Evolutionary conservation across 1,140 invertebrate species (phyloP), one percentile per base, ranked within the genome.

Genomic region (Hyphantria cunea): DNA sequence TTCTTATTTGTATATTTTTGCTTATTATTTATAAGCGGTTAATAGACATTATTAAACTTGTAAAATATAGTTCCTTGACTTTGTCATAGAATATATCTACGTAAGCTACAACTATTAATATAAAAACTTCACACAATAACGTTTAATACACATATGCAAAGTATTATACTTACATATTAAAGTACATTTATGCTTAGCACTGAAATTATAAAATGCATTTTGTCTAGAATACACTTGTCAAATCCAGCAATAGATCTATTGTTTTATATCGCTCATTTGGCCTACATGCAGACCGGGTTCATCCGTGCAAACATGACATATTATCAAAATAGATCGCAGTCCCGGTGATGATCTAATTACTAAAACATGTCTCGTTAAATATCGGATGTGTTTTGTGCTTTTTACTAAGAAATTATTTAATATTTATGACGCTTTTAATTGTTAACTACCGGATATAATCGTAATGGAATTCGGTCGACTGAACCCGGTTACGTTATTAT

Each of bases 261-360:
- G 52, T 64, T 76, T 80, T 80, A 77, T 82, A 68, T 55, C 51
- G 15, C 51, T 53, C 56, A 56, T 62, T 72, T 60, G 51, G 49
- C 69, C 47, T 64, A 72, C 69, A 80, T 72, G 48, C 70, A 34
- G 67, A 71, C 71, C 71, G 68, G 65, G 34, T 68, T 48, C 52
- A 66, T 58, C 47, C 63, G 53, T 55, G 52, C 64, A 51, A 66
- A 64, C 59, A 64, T 67, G 58, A 65, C 68, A 71, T 34, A 49
- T 15, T 47, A 65, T 74, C 52, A 72, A 74, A 74, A 80, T 76
- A 70, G 66, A 66, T 54, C 53, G 12, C 41, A 6, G 47, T 7
- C 14, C 63, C 37, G 59, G 53, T 55, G 65, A 41, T 69, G 70
- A 63, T 60, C 61, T 59, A 66, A 76, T 73, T 76, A 68, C 72